Evolutionary conservation across 2,797 vertebrate species (phyloP), one percentile per base, ranked within the genome.

Genomic region (Tachyglossus aculeatus): DNA sequence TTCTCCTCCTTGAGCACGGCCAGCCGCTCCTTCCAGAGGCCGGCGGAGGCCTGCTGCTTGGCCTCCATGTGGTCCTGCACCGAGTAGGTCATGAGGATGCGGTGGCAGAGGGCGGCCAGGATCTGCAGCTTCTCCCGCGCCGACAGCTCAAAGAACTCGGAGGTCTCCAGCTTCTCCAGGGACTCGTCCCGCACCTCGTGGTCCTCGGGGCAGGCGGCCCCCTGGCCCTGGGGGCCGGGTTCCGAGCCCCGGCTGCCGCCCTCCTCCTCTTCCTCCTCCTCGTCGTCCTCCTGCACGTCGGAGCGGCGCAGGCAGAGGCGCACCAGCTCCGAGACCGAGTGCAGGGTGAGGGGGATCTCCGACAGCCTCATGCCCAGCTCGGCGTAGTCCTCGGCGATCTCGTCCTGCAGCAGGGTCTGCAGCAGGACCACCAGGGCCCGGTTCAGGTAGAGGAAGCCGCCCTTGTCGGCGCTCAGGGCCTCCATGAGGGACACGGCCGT

Each of bases 31-130:
- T 96, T 98, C 96, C 97, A 98, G 33, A 98, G 82, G 82, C 98
- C 97, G 0, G 93, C 96, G 0, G 97, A 95, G 0, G 91, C 90
- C 52, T 98, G 96, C 74, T 98, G 97, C 78, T 94, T 94, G n/a
- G 94, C 86, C 11, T 99, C 97, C 31, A 99, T 95, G 0, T 99
- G 96, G 74, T 99, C 97, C 80, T 98, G 97, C 45, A 98, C 95
- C 0, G 97, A 99, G 82, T 99, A 99, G 0, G 98, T 99, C 97
- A 98, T 98, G 3, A 99, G 95, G 64, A 99, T 99, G 31, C 98
- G 95, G 86, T 99, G 96, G 78, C 96, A 98, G 27, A 99, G 92
- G 0, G 96, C 97, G 25, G 95, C 92, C 13, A 99, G 89, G 74
- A 99, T 94, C 79, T 24, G 92, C 32, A 98, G 88, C 74, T 99